Conservation (phyloP, 2,888 invertebrate genomes). For the Habroteleia sp. region DNA sequence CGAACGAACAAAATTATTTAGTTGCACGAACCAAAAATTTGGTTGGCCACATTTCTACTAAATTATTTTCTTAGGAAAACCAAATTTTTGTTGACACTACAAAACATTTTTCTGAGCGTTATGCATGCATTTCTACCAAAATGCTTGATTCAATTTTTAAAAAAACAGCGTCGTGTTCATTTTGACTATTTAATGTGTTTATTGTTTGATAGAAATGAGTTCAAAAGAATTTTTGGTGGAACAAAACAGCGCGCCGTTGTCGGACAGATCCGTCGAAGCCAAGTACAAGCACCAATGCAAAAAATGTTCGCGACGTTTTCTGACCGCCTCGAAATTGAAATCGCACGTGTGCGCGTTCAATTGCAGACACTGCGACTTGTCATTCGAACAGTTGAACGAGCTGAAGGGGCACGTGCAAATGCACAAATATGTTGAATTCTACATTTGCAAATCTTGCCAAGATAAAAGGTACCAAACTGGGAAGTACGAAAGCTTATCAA, state of each 20-base stretch:
- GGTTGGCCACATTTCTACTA: no score
- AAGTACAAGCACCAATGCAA: not conserved
- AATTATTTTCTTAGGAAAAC: no score
- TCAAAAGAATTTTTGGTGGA: not conserved
- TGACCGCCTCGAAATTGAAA: not conserved
- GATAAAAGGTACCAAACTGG: not conserved
- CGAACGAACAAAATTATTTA: no score
- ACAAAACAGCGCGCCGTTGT: not conserved
- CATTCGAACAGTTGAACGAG: not conserved
- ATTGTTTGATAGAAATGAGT: constrained; percentile 4
- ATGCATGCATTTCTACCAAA: no score
- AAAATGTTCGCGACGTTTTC: not conserved
- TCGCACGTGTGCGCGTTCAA: constrained; percentile 7
- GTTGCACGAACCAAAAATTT: no score
- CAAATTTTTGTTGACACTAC: no score
- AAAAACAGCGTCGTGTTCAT: no score
- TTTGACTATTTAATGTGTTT: no score
- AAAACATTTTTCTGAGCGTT: no score
- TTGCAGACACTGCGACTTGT: not conserved
- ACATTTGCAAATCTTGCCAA: constrained; percentile 4
- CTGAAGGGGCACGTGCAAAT: not conserved
- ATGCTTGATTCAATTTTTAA: not conserved
- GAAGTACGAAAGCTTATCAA: not conserved
- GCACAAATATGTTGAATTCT: not conserved
- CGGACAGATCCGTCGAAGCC: not conserved